Conservation (phyloP, 1,140 invertebrate species). For the Rhyzopertha dominica region DNA sequence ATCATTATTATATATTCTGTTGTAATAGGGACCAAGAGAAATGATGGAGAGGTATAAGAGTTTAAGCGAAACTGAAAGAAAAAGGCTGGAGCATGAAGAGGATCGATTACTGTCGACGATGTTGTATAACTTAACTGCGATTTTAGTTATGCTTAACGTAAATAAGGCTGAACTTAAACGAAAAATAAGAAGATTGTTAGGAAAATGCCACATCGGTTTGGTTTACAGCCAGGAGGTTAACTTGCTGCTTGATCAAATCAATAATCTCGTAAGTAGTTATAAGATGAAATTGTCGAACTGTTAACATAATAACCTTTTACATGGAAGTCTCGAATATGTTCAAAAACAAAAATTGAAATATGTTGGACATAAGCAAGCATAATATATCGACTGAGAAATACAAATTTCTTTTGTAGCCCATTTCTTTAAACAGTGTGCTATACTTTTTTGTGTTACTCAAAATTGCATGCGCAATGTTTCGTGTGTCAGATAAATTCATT, state of each 20-base stretch:
- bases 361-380: too few species aligned
- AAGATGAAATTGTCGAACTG: slow-evolving; percentile 1
- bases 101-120: slow-evolving; percentile 92
- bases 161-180: slow-evolving; percentile 81
- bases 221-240: slow-evolving; percentile 98
- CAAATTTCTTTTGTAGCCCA: too few species aligned
- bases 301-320: background rate
- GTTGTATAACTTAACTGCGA: slow-evolving; percentile 94
- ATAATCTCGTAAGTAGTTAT: slow-evolving; percentile 73
- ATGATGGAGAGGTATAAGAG: slow-evolving; percentile 99
- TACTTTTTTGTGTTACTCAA: too few species aligned
- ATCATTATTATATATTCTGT: background rate
- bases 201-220: slow-evolving; percentile 97
- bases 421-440: too few species aligned
- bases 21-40: slow-evolving; percentile 75
- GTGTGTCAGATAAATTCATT: too few species aligned
- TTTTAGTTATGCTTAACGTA: slow-evolving; percentile 92
- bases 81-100: slow-evolving; percentile 96
- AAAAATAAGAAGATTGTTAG: slow-evolving; percentile 89
- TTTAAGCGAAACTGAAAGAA: slow-evolving; percentile 89
- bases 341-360: too few species aligned
- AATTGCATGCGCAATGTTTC: too few species aligned
- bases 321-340: too few species aligned
- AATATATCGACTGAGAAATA: too few species aligned
- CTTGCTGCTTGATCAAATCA: slow-evolving; percentile 90